Base-by-base conservation (phyloP, 2,888 invertebrate genomes). In the Drosophila lacicola region DNA sequence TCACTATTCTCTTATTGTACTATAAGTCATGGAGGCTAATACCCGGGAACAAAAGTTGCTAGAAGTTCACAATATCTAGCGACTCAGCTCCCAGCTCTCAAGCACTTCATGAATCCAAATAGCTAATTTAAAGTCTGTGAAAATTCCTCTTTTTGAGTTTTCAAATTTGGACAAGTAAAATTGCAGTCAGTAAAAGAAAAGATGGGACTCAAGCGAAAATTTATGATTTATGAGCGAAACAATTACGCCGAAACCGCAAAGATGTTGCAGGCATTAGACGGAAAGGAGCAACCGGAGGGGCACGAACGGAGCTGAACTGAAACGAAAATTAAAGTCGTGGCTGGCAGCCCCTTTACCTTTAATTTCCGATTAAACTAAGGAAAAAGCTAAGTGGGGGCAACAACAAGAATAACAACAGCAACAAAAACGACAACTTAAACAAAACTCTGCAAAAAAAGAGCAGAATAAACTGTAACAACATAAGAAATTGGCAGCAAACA, bases 401-500 rank as follows among this genome's bases (percentile, higher is more conserved):
- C 70, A 80, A 64, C 57, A 70, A 50, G 34, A 69, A 55, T 57
- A 49, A 61, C 85, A 71, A 71, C 72, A 80, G 62, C 57, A 70
- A 55, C 29, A 29, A 29, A 29, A 29, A 29, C 8, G 29, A 29
- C 66, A 76, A 66, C 74, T 55, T 66, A 67, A 36, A 58, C 47
- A 63, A 69, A 69, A 65, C 46, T 46, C 42, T 39, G 34, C 29
- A 58, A 39, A 64, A 75, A 78, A 82, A 58, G 57, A 71, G 62
- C 68, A 80, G 79, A 84, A 82, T 79, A 82, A 86, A 84, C 83
- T 83, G 88, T 87, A 87, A 83, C 86, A 85, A 83, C 80, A 84
- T 78, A 88, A 87, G 89, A 84, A 89, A 87, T 87, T 89, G 89
- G 89, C 86, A 89, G 82, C 85, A 84, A 88, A 82, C 82, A 85